Evolutionary conservation across 2,888 invertebrate genomes (phyloP).

Genomic region (Eristalinus sepulchralis): DNA sequence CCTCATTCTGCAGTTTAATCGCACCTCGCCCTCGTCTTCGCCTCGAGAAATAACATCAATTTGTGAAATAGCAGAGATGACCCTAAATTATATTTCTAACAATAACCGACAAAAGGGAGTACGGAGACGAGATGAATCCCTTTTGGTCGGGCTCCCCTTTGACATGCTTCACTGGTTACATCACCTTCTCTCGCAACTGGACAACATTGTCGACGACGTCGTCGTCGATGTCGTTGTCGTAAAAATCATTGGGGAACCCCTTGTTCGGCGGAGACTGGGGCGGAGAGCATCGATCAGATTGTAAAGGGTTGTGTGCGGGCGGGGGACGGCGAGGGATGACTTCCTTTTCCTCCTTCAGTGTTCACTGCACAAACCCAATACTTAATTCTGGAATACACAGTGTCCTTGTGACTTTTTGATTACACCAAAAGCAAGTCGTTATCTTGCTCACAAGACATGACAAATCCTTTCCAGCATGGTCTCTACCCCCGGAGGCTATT

Average conservation of each 20-base stretch:
- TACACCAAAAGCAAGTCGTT: slow-evolving; percentile 69
- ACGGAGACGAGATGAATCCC: slow-evolving; percentile 32
- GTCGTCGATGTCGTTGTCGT: slow-evolving; percentile 46
- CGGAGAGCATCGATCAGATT: slow-evolving; percentile 49
- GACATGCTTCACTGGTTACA: slow-evolving; percentile 58
- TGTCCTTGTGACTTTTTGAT: slow-evolving; percentile 70
- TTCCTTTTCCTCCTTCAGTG: slow-evolving; percentile 43
- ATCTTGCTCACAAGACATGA: slow-evolving; percentile 68
- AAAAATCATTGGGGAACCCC: slow-evolving; percentile 44
- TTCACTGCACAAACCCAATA: slow-evolving; percentile 51
- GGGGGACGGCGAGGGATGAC: background rate
- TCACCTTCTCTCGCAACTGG: slow-evolving; percentile 62
- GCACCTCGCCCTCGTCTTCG: slow-evolving; percentile 9
- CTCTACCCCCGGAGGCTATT: slow-evolving; percentile 42
- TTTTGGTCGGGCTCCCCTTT: slow-evolving; percentile 49
- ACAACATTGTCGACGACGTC: slow-evolving; percentile 54
- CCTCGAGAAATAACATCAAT: slow-evolving; percentile 65
- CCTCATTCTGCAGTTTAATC: slow-evolving; percentile 20
- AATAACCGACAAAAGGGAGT: slow-evolving; percentile 38
- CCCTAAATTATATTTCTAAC: slow-evolving; percentile 69
- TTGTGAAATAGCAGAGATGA: slow-evolving; percentile 69
- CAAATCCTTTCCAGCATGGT: slow-evolving; percentile 62
- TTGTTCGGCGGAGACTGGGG: slow-evolving; percentile 9
- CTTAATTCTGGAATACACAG: slow-evolving; percentile 59
- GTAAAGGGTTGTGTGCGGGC: slow-evolving; percentile 32